phyloP scores from a whole-genome alignment of 2,113 vertebrate genomes.

The Saccopteryx leptura region DNA sequence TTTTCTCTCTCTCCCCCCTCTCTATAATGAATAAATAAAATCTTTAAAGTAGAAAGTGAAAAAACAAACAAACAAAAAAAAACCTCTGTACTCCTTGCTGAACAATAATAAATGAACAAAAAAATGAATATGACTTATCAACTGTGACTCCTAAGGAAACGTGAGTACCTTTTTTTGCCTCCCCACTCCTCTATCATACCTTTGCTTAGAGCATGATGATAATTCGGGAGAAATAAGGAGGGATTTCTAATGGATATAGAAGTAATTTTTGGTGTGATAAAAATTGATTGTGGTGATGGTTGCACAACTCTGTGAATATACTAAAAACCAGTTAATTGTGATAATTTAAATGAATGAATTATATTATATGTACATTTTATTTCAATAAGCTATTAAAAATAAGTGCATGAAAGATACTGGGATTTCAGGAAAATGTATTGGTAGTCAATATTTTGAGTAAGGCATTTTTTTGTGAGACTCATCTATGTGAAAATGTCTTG shows the following conservation, averaged over 20 bases:
- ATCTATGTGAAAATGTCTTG: not conserved
- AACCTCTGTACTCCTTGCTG: not conserved
- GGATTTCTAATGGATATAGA: not conserved
- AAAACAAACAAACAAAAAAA: no score
- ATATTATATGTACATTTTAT: not conserved
- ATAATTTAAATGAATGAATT: not conserved
- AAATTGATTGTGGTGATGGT: not conserved
- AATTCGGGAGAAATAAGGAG: not conserved
- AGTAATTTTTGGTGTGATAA: not conserved
- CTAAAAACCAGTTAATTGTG: not conserved
- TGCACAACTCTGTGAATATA: not conserved
- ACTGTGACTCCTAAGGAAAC: not conserved
- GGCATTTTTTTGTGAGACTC: not conserved
- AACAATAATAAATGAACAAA: not conserved
- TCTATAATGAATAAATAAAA: no score
- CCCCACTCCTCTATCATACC: no score
- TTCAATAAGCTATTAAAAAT: not conserved
- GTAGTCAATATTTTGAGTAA: not conserved
- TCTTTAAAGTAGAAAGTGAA: no score
- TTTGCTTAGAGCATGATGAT: not conserved
- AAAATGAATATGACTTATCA: not conserved
- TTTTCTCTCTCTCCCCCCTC: no score
- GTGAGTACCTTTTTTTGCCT: not conserved
- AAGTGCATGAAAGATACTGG: not conserved
- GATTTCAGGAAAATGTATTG: not conserved